Conservation (phyloP, 2,113 vertebrate species). For the Pteruthius melanotis region DNA sequence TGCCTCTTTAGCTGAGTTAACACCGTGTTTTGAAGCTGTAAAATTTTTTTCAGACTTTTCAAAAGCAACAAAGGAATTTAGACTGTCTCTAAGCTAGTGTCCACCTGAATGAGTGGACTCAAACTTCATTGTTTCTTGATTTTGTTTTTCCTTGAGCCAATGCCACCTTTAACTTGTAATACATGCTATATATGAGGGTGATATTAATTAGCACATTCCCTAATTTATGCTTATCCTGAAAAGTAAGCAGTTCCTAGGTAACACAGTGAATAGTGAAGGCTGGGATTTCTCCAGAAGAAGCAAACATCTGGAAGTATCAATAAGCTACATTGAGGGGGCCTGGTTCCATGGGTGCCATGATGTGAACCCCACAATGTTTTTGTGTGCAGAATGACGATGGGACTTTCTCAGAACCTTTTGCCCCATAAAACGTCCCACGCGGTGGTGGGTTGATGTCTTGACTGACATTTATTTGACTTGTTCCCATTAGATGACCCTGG, state of each 20-base stretch:
- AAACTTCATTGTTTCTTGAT: neutral
- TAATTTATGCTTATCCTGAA: neutral
- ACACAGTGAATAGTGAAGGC: neutral
- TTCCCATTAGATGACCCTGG: neutral
- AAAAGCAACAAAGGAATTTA: neutral
- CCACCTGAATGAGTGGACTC: neutral
- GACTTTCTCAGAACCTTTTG: neutral
- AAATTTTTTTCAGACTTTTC: neutral
- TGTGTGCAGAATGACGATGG: accelerated
- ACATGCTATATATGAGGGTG: neutral
- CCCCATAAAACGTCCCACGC: neutral
- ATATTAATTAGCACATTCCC: neutral
- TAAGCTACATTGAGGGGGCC: neutral
- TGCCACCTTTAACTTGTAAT: neutral
- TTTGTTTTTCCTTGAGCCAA: neutral
- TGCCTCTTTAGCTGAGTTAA: neutral
- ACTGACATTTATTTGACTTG: neutral
- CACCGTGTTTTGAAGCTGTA: neutral
- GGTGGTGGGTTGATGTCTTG: neutral
- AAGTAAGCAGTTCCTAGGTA: neutral
- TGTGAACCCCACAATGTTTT: neutral
- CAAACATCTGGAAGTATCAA: neutral
- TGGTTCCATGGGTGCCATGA: neutral
- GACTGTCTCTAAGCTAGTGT: neutral
- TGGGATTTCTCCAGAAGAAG: neutral